phyloP scores from a whole-genome alignment of 2,888 invertebrate genomes.

The Melipona bicolor region DNA sequence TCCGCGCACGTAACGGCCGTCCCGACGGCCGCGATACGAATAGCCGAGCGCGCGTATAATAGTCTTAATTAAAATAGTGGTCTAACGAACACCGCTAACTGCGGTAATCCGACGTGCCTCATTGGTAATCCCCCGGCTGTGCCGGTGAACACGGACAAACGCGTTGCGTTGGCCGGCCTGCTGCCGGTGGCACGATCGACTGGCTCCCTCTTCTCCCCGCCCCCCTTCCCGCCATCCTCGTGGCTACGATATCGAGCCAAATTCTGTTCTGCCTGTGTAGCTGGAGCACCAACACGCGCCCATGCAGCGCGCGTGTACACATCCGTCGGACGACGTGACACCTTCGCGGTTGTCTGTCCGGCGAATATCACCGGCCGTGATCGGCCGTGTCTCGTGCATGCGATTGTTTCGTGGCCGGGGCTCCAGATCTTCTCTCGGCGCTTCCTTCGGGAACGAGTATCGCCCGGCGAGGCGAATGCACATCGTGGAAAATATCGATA shows the following conservation, averaged over 20 bases:
- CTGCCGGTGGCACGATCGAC: slow-evolving; percentile 33
- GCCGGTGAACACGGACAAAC: slow-evolving; percentile 57
- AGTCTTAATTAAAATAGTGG: slow-evolving; percentile 81
- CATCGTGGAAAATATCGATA: not conserved
- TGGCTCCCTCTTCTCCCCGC: not conserved
- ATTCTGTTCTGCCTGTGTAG: not conserved
- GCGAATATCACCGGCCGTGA: slow-evolving; percentile 26
- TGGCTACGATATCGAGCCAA: slow-evolving; percentile 4
- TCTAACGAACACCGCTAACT: slow-evolving; percentile 80
- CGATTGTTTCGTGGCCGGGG: not conserved
- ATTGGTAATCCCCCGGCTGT: slow-evolving; percentile 77
- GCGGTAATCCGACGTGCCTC: slow-evolving; percentile 80
- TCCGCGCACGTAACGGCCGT: slow-evolving; percentile 53
- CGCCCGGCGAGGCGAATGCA: not conserved
- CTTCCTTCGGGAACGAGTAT: not conserved
- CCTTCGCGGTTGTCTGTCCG: slow-evolving; percentile 34
- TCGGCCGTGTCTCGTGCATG: slow-evolving; percentile 9
- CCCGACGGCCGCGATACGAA: slow-evolving; percentile 44
- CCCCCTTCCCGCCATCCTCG: not conserved
- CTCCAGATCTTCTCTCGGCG: no score
- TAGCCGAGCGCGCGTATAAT: slow-evolving; percentile 68
- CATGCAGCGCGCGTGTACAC: not conserved
- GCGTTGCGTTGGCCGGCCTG: slow-evolving; percentile 34
- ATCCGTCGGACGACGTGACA: slow-evolving; percentile 26
- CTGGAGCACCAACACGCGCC: not conserved